These are phyloP conservation scores for Dasyprocta punctata DNA, from an alignment of 2,113 vertebrate species.

Conservation along the genomic window DNA sequence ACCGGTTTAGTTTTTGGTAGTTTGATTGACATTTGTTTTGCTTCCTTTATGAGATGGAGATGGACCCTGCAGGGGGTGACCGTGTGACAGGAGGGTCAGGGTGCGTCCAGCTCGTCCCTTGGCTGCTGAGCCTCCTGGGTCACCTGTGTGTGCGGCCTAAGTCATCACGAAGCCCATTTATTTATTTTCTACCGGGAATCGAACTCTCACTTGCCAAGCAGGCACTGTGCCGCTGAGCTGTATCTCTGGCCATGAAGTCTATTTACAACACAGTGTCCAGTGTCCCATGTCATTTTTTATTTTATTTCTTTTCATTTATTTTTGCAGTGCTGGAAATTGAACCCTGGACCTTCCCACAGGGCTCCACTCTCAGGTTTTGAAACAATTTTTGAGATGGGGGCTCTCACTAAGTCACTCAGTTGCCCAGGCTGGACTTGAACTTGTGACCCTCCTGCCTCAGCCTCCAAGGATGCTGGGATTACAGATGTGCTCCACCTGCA, in stretches of 20 bases:
- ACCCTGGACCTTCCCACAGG: neutral
- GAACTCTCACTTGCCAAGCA: too few species aligned
- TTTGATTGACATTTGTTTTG: neutral
- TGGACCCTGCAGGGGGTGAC: neutral
- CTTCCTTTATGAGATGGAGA: rapidly evolving
- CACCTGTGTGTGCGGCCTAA: neutral
- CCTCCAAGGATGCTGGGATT: neutral
- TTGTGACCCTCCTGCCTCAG: neutral
- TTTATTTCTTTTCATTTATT: neutral
- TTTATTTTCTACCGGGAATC: too few species aligned
- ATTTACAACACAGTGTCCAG: neutral
- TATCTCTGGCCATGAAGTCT: neutral
- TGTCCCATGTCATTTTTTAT: neutral
- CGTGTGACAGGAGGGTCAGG: neutral
- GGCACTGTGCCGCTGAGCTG: too few species aligned
- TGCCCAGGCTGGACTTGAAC: neutral
- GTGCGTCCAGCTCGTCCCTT: neutral
- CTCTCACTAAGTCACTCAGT: neutral
- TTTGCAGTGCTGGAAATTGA: neutral
- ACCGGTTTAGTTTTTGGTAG: neutral
- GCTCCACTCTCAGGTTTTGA: neutral
- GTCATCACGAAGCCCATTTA: neutral
- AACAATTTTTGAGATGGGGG: neutral
- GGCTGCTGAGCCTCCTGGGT: neutral
- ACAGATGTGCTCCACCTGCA: neutral